Evolutionary conservation across 2,888 invertebrate genomes (phyloP).

Genomic region (Tigriopus californicus): DNA sequence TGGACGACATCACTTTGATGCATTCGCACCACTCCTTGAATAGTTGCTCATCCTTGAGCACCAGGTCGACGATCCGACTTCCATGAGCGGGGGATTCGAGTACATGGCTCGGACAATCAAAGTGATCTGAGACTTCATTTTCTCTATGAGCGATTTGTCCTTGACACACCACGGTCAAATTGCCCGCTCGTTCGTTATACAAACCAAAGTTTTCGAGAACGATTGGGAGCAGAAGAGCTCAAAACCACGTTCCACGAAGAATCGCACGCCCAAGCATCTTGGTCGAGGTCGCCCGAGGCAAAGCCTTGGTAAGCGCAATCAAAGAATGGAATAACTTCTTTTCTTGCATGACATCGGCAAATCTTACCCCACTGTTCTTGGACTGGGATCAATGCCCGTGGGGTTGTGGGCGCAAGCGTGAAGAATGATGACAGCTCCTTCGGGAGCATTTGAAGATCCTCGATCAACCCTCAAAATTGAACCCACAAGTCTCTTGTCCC

Average conservation of each 20-base stretch:
- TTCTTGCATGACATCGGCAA: constrained; percentile 65
- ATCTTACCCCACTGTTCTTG: constrained; percentile 71
- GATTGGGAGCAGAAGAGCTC: constrained; percentile 87
- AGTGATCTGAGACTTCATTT: constrained; percentile 69
- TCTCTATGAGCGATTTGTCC: constrained; percentile 37
- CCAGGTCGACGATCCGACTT: constrained; percentile 64
- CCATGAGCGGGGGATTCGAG: constrained; percentile 94
- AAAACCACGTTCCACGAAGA: constrained; percentile 68
- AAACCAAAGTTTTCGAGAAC: constrained; percentile 99
- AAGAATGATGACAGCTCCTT: constrained; percentile 66
- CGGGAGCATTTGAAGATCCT: constrained; percentile 60
- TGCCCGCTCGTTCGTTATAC: constrained; percentile 94
- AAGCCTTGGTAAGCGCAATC: constrained; percentile 93
- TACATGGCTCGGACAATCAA: constrained; percentile 72
- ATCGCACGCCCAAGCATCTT: constrained; percentile 75
- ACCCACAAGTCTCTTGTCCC: constrained; percentile 33
- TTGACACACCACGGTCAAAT: constrained; percentile 62
- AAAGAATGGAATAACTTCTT: constrained; percentile 71
- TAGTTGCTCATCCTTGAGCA: constrained; percentile 52
- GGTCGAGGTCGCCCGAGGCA: constrained; percentile 78
- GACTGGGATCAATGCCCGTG: constrained; percentile 87
- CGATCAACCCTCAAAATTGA: constrained; percentile 57
- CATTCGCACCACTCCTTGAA: constrained; percentile 62
- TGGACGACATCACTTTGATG: constrained; percentile 65
- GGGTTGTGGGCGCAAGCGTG: constrained; percentile 98